These are phyloP conservation scores for Pempheris klunzingeri DNA, from an alignment of 2,797 vertebrate species.

Conservation along the genomic window DNA sequence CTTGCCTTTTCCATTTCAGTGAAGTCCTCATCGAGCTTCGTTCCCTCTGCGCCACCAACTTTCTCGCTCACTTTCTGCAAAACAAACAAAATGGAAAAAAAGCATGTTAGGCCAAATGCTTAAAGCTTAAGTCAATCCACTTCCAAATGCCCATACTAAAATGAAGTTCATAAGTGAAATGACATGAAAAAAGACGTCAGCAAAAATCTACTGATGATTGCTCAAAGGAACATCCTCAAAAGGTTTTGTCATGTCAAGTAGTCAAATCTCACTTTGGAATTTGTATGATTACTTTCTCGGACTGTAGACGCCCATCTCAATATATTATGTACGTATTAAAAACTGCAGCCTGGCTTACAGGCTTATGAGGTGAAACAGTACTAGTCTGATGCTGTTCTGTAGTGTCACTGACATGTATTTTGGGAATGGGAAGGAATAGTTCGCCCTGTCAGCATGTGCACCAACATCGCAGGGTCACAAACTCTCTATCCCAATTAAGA, in stretches of 20 bases:
- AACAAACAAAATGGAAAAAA: slow-evolving; percentile 40
- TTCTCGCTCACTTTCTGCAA: slow-evolving; percentile 97
- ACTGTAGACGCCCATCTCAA: not conserved
- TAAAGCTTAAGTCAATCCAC: not conserved
- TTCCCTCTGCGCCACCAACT: slow-evolving; percentile 96
- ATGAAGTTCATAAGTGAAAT: not conserved
- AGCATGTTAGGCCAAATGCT: not conserved
- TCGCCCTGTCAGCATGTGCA: not conserved
- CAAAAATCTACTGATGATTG: no score
- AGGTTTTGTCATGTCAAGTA: no score
- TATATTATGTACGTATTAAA: not conserved
- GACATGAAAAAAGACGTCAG: not conserved
- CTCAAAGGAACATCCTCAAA: not conserved
- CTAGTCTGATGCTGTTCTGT: not conserved
- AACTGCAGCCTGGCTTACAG: not conserved
- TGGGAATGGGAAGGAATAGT: not conserved
- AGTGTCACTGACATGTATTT: not conserved
- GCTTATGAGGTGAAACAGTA: not conserved
- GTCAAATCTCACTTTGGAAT: no score
- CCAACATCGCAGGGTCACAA: not conserved
- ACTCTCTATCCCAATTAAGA: slow-evolving; percentile 8
- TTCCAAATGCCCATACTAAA: not conserved
- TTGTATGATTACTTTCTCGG: not conserved
- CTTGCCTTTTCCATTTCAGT: slow-evolving; percentile 96
- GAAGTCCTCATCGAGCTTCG: slow-evolving; percentile 94